These are phyloP conservation scores for Sebastes steindachneri DNA, from an alignment of 2,797 vertebrate genomes.

Conservation along the genomic window DNA sequence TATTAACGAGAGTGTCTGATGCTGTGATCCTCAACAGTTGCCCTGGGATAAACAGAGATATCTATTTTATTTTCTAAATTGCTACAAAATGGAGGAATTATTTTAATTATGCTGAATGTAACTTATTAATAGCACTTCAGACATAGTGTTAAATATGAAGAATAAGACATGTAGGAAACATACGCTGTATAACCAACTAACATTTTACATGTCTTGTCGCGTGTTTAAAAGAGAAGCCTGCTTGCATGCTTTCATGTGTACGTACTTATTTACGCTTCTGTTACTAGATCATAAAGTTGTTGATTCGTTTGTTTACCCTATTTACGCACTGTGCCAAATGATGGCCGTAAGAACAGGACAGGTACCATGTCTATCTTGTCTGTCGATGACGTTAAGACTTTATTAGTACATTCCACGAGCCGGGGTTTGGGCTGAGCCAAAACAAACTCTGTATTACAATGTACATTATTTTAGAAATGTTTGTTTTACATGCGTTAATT, in stretches of 20 bases:
- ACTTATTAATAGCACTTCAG: constrained; percentile 74
- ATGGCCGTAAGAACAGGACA: constrained; percentile 55
- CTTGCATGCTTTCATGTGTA: constrained; percentile 72
- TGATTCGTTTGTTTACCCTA: constrained; percentile 66
- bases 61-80: constrained; percentile 83
- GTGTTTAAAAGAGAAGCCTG: constrained; percentile 57
- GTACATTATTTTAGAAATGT: constrained; percentile 36
- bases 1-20: constrained; percentile 75
- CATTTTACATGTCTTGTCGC: constrained; percentile 65
- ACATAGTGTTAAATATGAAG: constrained; percentile 57
- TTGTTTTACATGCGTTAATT: constrained; percentile 33
- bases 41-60: constrained; percentile 77
- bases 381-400: constrained; percentile 32
- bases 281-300: constrained; percentile 46
- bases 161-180: constrained; percentile 41
- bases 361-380: constrained; percentile 28
- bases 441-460: constrained; percentile 40
- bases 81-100: constrained; percentile 80
- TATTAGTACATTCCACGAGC: constrained; percentile 55
- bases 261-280: constrained; percentile 58
- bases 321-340: constrained; percentile 74
- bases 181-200: constrained; percentile 67
- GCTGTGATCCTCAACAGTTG: constrained; percentile 54
- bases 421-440: constrained; percentile 47
- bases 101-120: constrained; percentile 83